Evolutionary conservation across 2,113 vertebrate species (phyloP), one percentile per base, ranked within the genome.

Genomic region (Thymallus thymallus): DNA sequence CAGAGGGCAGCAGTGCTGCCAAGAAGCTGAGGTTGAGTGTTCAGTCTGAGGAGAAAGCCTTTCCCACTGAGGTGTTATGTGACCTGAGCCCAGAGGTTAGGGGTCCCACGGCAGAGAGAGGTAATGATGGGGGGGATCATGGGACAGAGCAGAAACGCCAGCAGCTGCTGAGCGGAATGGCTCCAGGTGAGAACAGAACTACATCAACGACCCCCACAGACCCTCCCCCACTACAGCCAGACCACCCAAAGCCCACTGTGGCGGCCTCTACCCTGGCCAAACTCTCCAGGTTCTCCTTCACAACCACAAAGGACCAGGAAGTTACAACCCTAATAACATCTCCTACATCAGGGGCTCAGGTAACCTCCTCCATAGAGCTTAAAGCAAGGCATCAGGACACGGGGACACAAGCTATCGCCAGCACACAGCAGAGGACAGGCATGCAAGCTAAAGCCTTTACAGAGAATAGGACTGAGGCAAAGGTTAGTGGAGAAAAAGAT

Each of bases 241-340:
- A 22, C 55, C 65, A 24, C 12, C 24, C 41, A 3, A 82, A 63
- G 10, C 30, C 80, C 9, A 72, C 30, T 32, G 87, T 96, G 20
- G 61, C 82, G 23, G 74, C 89, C 62, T 91, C 90, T 72, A 94
- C 94, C 0, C 79, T 95, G 58, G 90, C 91, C 63, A 95, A 86
- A 80, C 81, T 98, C 60, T 93, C 94, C 0, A n/a, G 77, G 0
- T 98, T 98, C 88, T 93, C 94, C 23, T 97, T 97, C 73, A 69
- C 68, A 1, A 79, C 85, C 41, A 12, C 18, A n/a, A 62, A 65
- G 1, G 88, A 94, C 69, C 81, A 87, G 10, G 24, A 55, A 14
- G 26, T 45, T 12, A 32, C 45, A 51, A n/a, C 18, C 13, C 23
- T 35, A n/a, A 32, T n/a, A 66, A 32, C 26, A 16, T 9, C 16